A percentile compares a stretch with the other conserved stretches of the same genome.
phyloP scores from a whole-genome alignment of 2,113 vertebrate species.

The Oncorhynchus tshawytscha region DNA sequence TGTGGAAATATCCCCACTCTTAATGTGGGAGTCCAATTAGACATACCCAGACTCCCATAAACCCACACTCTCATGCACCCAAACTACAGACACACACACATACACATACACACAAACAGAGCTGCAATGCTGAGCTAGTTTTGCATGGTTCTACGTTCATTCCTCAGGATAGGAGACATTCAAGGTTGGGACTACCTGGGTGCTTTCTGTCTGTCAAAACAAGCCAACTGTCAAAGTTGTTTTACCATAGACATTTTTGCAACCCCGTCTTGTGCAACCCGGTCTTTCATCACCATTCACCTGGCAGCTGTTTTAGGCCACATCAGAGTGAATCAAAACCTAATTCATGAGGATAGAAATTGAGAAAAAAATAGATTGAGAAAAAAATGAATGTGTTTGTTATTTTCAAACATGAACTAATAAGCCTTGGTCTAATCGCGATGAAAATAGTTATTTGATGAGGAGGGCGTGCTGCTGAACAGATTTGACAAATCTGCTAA shows the following conservation, averaged over 20 bases:
- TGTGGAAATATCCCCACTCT: neutral
- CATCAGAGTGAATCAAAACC: neutral
- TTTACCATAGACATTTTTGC: too few relatives aligned
- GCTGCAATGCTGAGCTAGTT: neutral
- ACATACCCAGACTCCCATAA: neutral
- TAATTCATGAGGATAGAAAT: neutral
- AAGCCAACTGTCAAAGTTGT: neutral
- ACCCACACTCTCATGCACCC: too few relatives aligned
- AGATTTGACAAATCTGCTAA: neutral
- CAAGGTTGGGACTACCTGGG: neutral
- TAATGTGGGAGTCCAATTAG: neutral
- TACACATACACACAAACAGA: neutral
- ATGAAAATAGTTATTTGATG: neutral
- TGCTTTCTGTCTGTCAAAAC: neutral
- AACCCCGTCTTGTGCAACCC: too few relatives aligned
- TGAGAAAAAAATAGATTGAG: neutral
- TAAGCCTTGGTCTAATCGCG: neutral
- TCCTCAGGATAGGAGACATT: too few relatives aligned
- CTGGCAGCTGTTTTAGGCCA: neutral
- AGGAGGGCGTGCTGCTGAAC: neutral
- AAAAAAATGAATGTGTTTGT: neutral
- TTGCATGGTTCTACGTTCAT: neutral
- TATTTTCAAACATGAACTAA: neutral
- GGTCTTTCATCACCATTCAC: neutral
- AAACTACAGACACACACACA: neutral